phyloP scores from a whole-genome alignment of 2,113 vertebrate species.

The Microtus oregoni region DNA sequence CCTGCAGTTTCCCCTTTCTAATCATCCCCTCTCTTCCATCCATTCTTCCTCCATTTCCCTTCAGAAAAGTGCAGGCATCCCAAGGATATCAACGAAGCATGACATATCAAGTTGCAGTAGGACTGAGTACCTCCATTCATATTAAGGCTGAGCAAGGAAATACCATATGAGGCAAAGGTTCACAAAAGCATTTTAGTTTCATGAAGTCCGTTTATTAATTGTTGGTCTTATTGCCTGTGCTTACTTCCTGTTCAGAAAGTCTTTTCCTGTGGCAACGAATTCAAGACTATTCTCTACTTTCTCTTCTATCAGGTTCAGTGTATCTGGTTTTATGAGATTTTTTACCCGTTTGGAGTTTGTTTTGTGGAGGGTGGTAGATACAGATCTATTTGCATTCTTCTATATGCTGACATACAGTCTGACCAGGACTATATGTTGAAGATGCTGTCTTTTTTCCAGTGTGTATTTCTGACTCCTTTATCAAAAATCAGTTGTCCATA shows the following conservation, averaged over 20 bases:
- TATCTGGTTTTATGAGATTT: neutral
- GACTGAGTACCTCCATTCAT: no score
- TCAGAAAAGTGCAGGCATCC: no score
- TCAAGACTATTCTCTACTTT: neutral
- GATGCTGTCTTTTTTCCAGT: neutral
- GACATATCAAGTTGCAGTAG: no score
- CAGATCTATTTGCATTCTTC: neutral
- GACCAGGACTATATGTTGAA: neutral
- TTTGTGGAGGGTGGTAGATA: neutral
- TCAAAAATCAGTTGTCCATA: neutral
- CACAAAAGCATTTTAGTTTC: neutral
- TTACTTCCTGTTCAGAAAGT: neutral
- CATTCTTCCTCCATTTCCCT: no score
- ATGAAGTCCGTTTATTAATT: neutral
- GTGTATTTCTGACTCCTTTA: neutral
- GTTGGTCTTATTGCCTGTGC: neutral
- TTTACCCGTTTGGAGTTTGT: neutral
- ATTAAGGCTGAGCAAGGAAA: no score
- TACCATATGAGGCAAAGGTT: no score
- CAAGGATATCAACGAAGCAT: no score
- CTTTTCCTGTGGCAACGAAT: neutral
- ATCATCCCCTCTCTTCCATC: no score
- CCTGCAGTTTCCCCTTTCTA: no score
- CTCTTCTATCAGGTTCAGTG: neutral
- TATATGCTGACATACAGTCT: no score